phyloP scores from a whole-genome alignment of 30 jellyfish, hydroid and myxozoan species.

The Phacellophora camtschatica region DNA sequence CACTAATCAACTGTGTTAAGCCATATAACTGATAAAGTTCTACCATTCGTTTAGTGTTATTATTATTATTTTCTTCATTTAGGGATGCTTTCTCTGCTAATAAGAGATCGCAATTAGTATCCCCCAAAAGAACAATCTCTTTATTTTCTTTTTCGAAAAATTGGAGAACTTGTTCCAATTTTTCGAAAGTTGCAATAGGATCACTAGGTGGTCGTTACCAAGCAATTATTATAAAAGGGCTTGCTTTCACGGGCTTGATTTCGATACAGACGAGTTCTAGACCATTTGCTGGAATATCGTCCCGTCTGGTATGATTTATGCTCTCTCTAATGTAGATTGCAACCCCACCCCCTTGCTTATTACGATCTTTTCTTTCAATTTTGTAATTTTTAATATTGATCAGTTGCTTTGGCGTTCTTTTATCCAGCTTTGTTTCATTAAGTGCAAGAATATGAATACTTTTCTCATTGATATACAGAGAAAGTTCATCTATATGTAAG shows the following conservation, averaged over 20 bases:
- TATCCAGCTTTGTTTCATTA: conserved; percentile 30
- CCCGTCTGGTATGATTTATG: conserved; percentile 1
- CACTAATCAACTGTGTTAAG: conserved; percentile 8
- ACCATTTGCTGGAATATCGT: conserved; percentile 1
- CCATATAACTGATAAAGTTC: neutral
- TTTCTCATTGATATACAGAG: neutral
- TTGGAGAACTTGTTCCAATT: conserved; percentile 8
- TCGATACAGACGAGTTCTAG: conserved; percentile 16
- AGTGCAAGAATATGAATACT: conserved; percentile 9
- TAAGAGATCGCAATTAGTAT: conserved; percentile 28
- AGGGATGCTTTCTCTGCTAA: neutral
- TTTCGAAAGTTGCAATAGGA: neutral
- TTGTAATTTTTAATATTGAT: neutral
- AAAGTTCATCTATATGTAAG: neutral
- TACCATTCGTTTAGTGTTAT: neutral
- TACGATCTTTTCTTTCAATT: neutral
- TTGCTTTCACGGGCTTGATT: conserved; percentile 6
- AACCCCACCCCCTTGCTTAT: conserved; percentile 19
- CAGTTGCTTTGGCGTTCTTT: neutral
- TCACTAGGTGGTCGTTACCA: conserved; percentile 50
- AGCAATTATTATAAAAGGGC: conserved; percentile 20
- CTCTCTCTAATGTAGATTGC: conserved; percentile 23
- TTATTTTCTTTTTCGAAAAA: conserved; percentile 36
- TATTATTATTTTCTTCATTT: neutral
- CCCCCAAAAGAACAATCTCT: conserved; percentile 36